Base-by-base conservation (phyloP, 2,888 invertebrate species). In the Camponotus fellah region DNA sequence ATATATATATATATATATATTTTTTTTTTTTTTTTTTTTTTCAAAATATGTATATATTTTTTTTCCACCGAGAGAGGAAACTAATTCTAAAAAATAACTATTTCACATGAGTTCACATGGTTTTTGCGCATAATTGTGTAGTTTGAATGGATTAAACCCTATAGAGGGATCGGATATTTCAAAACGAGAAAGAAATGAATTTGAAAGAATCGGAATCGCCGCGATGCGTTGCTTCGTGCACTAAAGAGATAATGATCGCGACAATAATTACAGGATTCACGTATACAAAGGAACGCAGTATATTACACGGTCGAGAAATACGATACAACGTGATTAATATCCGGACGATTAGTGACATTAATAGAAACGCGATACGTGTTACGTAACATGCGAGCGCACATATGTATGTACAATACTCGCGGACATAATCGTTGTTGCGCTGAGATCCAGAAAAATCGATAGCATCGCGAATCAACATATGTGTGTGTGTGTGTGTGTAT, bases 291-390 rank as follows among this genome's bases (percentile, higher is more conserved):
- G 21, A 34, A 32, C 32, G 5, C 17, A 40, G 49, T 53, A 60
- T 14, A 9, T 49, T 49, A 49, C n/a, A 60, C 14, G 53, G 34
- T 53, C n/a, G 69, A 49, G 53, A 69, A 34, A 69, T 66, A 69
- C n/a, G 49, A 6, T 21, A 69, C 49, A 69, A 17, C 21, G 58
- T 60, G 79, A 79, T 79, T 79, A 79, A 79, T 79, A 69, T 60
- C 26, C 58, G 60, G 37, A 68, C 60, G 60, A 79, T 79, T 62
- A 62, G 69, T 8, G 43, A 26, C 69, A 69, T 79, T 79, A 69
- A 79, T 79, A 79, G 79, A 79, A 79, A 79, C 69, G 58, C 69
- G 60, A 62, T 17, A 76, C 34, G 69, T 21, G 66, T 79, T 79
- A 79, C 60, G 21, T 79, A 79, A 79, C 60, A 26, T 21, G 68